Conservation (phyloP, 2,797 vertebrate species). For the Ceyx erithaca region DNA sequence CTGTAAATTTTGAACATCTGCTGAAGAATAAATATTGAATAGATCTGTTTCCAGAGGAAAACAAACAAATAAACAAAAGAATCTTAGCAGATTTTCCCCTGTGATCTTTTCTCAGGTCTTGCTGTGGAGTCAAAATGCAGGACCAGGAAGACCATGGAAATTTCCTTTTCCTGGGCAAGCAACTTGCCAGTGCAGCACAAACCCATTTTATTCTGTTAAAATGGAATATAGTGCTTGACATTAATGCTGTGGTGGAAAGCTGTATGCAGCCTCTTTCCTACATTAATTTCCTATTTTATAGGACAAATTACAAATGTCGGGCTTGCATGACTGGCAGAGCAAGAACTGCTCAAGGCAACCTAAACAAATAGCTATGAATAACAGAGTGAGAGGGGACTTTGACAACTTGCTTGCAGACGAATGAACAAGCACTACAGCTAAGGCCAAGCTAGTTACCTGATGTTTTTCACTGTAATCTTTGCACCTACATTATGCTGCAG, state of each 20-base stretch:
- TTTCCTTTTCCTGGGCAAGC: neutral
- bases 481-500: neutral
- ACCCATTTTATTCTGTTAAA: neutral
- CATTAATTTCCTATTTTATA: slow-evolving; percentile 1
- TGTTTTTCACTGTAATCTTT: neutral
- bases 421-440: neutral
- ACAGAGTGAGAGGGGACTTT: neutral
- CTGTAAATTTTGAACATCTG: neutral
- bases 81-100: neutral
- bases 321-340: slow-evolving; percentile 51
- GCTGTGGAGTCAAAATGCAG: neutral
- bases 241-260: neutral
- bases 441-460: slow-evolving; percentile 8
- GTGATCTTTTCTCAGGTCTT: neutral
- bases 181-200: neutral
- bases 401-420: slow-evolving; percentile 20
- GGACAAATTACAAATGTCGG: slow-evolving; percentile 41
- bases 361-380: slow-evolving; percentile 50
- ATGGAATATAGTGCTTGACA: neutral
- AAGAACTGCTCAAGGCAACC: slow-evolving; percentile 18
- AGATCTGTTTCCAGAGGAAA: neutral
- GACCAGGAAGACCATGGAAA: neutral
- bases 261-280: neutral
- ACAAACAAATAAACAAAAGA: neutral
- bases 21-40: neutral